These are phyloP conservation scores for Leucoraja erinaceus DNA, from an alignment of 2,113 vertebrate species.

Conservation along the genomic window DNA sequence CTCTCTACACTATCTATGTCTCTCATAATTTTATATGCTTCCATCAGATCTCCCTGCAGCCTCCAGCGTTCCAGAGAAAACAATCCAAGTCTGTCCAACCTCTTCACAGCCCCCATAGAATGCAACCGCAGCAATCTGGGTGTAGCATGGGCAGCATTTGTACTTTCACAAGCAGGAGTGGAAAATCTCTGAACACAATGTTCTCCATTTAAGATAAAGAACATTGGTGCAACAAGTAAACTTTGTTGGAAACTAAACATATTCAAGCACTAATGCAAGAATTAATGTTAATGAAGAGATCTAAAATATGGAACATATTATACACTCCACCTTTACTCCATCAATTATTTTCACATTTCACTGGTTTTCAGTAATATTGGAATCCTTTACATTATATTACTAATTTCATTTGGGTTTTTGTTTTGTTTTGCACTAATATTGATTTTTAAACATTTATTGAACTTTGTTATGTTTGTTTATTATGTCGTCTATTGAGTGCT, in stretches of 20 bases:
- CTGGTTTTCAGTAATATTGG: constrained; percentile 2
- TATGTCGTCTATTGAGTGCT: no score
- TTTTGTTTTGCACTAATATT: no score
- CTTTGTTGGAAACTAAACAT: not conserved
- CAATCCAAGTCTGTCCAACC: no score
- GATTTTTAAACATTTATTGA: no score
- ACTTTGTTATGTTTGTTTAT: no score
- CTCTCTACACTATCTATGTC: no score
- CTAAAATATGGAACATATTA: not conserved
- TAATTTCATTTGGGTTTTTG: no score
- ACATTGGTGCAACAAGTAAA: not conserved
- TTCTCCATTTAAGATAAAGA: not conserved
- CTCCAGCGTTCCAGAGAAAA: no score
- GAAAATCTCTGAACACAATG: not conserved
- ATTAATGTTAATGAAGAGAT: not conserved
- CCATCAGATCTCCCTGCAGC: no score
- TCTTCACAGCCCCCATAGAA: no score
- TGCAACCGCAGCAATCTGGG: no score
- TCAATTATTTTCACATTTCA: not conserved
- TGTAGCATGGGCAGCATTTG: constrained; percentile 8
- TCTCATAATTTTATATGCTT: no score
- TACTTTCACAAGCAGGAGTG: constrained; percentile 15
- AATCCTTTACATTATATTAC: not conserved
- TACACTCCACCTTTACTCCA: not conserved
- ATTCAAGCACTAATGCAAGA: not conserved